Percentiles rank a stretch among this genome's conserved stretches.
phyloP scores from a whole-genome alignment of 2,888 invertebrate genomes.

The Alloscopus bannaensis region DNA sequence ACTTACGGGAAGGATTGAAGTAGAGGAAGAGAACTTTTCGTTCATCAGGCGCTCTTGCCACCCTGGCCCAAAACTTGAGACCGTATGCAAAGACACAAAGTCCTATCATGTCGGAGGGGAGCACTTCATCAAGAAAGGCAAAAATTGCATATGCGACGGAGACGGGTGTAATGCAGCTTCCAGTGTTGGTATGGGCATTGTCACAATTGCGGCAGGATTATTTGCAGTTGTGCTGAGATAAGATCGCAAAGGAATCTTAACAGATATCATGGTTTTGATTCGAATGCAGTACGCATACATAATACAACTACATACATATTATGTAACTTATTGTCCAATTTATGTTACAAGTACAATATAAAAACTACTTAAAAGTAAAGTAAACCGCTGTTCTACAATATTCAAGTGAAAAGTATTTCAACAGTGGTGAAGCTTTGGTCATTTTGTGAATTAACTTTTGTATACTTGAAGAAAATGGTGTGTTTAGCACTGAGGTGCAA shows the following conservation, averaged over 20 bases:
- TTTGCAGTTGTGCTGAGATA: not conserved
- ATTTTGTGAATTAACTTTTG: no score
- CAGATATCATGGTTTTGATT: not conserved
- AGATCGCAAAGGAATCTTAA: not conserved
- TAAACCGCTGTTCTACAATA: not conserved
- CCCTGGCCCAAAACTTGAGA: constrained; percentile 23
- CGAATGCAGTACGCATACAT: not conserved
- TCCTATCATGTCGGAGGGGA: not conserved
- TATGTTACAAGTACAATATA: not conserved
- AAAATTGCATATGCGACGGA: constrained; percentile 38
- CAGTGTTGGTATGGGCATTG: not conserved
- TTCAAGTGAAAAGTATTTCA: not conserved
- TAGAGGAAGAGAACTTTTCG: constrained; percentile 40
- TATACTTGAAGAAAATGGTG: not conserved
- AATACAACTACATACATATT: not conserved
- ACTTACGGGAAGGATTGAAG: constrained; percentile 34
- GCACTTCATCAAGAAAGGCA: constrained; percentile 29
- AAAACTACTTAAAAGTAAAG: not conserved
- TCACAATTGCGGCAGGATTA: constrained; percentile 14
- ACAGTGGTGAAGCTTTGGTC: no score
- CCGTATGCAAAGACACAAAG: constrained; percentile 24
- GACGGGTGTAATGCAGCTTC: constrained; percentile 38
- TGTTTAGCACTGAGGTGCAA: no score
- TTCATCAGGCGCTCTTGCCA: constrained; percentile 36
- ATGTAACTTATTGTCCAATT: not conserved